Conservation (phyloP, 2,888 invertebrate genomes). For the Maniola hyperantus region DNA sequence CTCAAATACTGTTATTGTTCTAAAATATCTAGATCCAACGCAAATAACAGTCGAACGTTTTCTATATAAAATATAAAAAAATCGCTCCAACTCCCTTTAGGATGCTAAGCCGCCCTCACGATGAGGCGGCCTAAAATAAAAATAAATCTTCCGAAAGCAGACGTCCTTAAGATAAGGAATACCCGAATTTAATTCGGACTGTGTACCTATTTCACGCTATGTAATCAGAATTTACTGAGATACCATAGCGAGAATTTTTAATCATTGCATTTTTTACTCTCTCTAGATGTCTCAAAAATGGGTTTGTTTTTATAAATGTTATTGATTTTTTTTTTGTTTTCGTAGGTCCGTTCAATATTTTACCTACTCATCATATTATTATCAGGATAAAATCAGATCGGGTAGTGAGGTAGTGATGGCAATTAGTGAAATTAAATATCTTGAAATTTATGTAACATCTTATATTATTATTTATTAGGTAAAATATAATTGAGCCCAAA, state of each 20-base stretch:
- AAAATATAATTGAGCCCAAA: no score
- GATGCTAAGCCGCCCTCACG: conserved; percentile 19
- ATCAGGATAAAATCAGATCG: no score
- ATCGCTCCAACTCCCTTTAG: conserved; percentile 12
- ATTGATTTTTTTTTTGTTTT: no score
- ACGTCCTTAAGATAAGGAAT: conserved; percentile 28
- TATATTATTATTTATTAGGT: no score
- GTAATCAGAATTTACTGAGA: conserved; percentile 25
- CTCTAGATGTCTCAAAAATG: no score
- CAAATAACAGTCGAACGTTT: conserved; percentile 9
- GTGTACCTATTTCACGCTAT: conserved; percentile 16
- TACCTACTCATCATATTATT: no score
- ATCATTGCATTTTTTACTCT: neutral
- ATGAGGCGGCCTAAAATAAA: conserved; percentile 29
- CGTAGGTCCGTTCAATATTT: no score
- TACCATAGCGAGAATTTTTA: neutral
- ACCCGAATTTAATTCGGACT: conserved; percentile 22
- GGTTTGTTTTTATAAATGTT: no score
- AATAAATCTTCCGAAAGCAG: conserved; percentile 33
- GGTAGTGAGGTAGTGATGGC: no score
- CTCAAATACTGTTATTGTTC: neutral
- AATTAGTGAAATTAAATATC: no score
- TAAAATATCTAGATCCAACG: neutral
- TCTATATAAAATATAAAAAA: conserved; percentile 15
- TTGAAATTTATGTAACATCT: no score